Base-by-base conservation (phyloP, 1,140 invertebrate genomes). In the Papilio helenus region DNA sequence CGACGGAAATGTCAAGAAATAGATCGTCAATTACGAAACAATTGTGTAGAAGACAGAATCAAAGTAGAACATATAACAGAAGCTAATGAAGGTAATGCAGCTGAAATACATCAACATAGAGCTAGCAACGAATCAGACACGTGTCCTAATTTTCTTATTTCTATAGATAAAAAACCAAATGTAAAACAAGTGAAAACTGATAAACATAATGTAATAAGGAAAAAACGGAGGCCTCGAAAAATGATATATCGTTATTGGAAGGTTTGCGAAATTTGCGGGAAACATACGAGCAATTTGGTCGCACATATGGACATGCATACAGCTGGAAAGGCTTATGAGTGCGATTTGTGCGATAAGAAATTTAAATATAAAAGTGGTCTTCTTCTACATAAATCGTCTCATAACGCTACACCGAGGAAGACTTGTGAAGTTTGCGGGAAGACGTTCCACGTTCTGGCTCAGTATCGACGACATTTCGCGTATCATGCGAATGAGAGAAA, bases 281-380 rank as follows among this genome's bases (percentile, higher is more conserved):
- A 94, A 79, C 84, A 91, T 51, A 94, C 93, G 8, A 86, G 88
- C 68, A 95, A 94, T 55, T 85, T 95, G 12, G 87, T 94, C 49
- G 95, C 95, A 81, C 95, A 96, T 72, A 86, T 95, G 83, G 93
- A 94, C 79, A 91, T 89, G 61, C 96, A 96, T 81, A 95, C 95
- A 3, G 93, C 90, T 0, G 94, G 94, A 39, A 95, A 95, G 81
- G 90, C 94, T 1, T 96, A 96, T 84, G 89, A 88, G 14, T 96
- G 96, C 84, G 85, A 95, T 23, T 86, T 94, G 18, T 96, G 96
- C 87, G 93, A 94, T 18, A 96, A 95, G 84, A 94, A 88, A 72
- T 96, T 95, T 81, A 94, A 92, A 49, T 95, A 94, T 72, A 92
- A 92, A 68, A 93, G 94, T 58, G 93, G 95, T 3, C 83, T 95